Percentiles rank a stretch among this genome's conserved stretches.
Evolutionary conservation across 1,140 invertebrate genomes (phyloP).

Genomic region (Eulimnadia texana): DNA sequence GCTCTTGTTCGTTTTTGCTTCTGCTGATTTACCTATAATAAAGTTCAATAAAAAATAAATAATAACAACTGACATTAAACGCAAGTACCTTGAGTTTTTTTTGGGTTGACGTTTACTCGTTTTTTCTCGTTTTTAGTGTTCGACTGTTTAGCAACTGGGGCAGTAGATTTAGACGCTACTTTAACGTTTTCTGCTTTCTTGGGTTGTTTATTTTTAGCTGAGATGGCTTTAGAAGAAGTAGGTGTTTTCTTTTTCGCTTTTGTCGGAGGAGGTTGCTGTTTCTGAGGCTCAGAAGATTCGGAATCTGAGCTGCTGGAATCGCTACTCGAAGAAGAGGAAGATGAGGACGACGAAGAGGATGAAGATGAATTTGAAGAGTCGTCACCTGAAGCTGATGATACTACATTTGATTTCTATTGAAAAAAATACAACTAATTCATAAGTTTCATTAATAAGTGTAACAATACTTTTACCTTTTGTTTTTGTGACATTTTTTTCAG

Average conservation of each 20-base stretch:
- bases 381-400: neutral
- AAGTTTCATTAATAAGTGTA: no score
- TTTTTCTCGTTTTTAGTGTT: no score
- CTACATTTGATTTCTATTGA: neutral
- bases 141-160: no score
- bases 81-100: no score
- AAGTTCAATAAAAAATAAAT: neutral
- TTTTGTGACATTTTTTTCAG: neutral
- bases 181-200: slow-evolving; percentile 20
- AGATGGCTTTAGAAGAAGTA: slow-evolving; percentile 36
- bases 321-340: slow-evolving; percentile 47
- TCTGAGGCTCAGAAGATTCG: slow-evolving; percentile 37
- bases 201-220: slow-evolving; percentile 11
- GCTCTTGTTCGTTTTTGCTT: slow-evolving; percentile 1
- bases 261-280: slow-evolving; percentile 19
- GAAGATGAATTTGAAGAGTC: slow-evolving; percentile 28
- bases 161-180: slow-evolving; percentile 9
- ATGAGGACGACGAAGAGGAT: slow-evolving; percentile 39
- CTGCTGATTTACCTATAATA: neutral
- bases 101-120: no score
- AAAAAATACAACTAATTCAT: no score
- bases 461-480: neutral
- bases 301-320: slow-evolving; percentile 51
- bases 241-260: slow-evolving; percentile 30
- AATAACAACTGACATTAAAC: no score